These are phyloP conservation scores for Heliconius sara DNA, from an alignment of 2,888 invertebrate species.

Conservation along the genomic window DNA sequence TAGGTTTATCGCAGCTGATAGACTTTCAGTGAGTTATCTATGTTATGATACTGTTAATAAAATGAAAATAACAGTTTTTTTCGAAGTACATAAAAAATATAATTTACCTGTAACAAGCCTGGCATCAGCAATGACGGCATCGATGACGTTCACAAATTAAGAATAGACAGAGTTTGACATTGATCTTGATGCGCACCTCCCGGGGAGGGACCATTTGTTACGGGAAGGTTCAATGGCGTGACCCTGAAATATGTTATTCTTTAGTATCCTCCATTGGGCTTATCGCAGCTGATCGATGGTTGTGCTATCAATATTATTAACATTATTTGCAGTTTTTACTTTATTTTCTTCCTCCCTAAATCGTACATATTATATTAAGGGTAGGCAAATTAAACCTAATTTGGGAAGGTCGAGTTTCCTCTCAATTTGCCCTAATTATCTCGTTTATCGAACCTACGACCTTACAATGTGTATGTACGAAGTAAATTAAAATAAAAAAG, in stretches of 20 bases:
- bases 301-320: background rate
- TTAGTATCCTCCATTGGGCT: slow-evolving; percentile 25
- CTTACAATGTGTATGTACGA: no score
- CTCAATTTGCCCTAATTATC: no score
- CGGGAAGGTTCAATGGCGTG: slow-evolving; percentile 46
- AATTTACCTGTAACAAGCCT: background rate
- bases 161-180: slow-evolving; percentile 47
- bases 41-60: no score
- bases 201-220: slow-evolving; percentile 38
- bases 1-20: slow-evolving; percentile 25
- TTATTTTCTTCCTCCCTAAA: no score
- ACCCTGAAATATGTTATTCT: slow-evolving; percentile 40
- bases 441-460: no score
- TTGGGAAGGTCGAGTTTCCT: no score
- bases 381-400: no score
- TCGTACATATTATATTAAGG: no score
- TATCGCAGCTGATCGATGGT: slow-evolving; percentile 18
- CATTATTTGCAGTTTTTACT: no score
- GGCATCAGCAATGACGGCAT: slow-evolving; percentile 32
- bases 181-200: slow-evolving; percentile 38
- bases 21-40: background rate
- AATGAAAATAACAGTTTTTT: no score
- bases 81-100: background rate
- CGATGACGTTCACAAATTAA: slow-evolving; percentile 40
- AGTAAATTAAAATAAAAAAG: no score